These are phyloP conservation scores for Pocillopora damicornis DNA, from an alignment of 64 coral and sea anemone genomes.

Conservation along the genomic window DNA sequence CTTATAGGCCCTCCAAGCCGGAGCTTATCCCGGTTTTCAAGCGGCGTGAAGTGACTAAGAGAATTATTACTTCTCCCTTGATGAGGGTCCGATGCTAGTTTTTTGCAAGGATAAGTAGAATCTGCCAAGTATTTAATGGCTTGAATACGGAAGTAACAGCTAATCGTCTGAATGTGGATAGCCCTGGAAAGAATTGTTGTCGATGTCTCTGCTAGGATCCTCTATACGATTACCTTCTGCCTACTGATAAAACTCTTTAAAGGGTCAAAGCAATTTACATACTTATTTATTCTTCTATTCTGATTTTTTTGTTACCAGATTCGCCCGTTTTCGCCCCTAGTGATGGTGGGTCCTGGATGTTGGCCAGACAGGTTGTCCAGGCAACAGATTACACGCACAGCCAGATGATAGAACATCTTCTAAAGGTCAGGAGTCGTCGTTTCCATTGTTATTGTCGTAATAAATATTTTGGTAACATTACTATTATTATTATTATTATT, in stretches of 20 bases:
- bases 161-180: background rate
- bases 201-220: background rate
- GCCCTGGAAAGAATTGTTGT: background rate
- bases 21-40: no score
- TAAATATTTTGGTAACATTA: no score
- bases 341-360: constrained; percentile 41
- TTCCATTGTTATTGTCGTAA: no score
- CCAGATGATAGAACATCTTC: constrained; percentile 81
- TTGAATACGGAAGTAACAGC: no score
- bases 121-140: no score
- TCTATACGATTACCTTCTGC: background rate
- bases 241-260: no score
- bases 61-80: no score
- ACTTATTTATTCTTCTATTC: background rate
- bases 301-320: constrained; percentile 15
- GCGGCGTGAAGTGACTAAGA: no score
- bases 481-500: background rate
- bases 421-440: constrained; percentile 16
- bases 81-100: no score
- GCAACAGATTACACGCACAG: constrained; percentile 60
- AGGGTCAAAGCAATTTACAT: no score
- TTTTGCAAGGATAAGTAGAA: no score
- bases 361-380: constrained; percentile 66
- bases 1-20: no score
- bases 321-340: constrained; percentile 65